Percentiles rank a stretch among this genome's conserved stretches.
Conservation (phyloP, 1,140 invertebrate species). For the Lepidurus packardi region DNA sequence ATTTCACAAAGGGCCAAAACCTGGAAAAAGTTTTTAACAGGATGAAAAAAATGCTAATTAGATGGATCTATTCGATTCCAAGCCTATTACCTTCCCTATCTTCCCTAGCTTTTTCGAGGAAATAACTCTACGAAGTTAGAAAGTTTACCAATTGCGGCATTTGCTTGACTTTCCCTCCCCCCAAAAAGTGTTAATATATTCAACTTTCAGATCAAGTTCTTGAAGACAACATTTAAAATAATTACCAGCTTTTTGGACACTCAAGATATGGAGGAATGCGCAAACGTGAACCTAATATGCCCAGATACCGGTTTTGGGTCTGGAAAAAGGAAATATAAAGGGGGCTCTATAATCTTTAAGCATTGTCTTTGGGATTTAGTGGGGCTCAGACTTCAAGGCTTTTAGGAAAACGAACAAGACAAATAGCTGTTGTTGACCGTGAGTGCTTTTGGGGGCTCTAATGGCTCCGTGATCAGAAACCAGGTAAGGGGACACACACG, state of each 20-base stretch:
- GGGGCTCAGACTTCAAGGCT: not conserved
- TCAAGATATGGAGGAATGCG: not conserved
- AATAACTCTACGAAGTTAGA: too few species aligned
- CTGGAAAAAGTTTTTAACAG: not conserved
- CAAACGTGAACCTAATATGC: not conserved
- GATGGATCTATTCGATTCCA: not conserved
- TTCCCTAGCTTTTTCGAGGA: not conserved
- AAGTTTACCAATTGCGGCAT: too few species aligned
- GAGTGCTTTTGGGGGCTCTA: constrained; percentile 18
- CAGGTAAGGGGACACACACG: not conserved
- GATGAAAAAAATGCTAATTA: constrained; percentile 15
- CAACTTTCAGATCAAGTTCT: too few species aligned
- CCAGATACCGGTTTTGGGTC: constrained; percentile 7
- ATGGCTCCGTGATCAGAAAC: constrained; percentile 11
- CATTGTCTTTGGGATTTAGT: constrained; percentile 19
- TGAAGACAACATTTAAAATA: not conserved
- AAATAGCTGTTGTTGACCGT: constrained; percentile 10
- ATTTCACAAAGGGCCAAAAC: not conserved
- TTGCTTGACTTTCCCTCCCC: too few species aligned
- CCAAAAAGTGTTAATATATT: too few species aligned
- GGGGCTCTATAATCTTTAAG: constrained; percentile 1
- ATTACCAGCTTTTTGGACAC: not conserved
- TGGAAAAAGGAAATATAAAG: not conserved
- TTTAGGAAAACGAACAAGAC: constrained; percentile 22
- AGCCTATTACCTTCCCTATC: not conserved